Percentiles rank a stretch among this genome's conserved stretches.
Conservation (phyloP, 2,113 vertebrate genomes). For the Misgurnus mizolepis region DNA sequence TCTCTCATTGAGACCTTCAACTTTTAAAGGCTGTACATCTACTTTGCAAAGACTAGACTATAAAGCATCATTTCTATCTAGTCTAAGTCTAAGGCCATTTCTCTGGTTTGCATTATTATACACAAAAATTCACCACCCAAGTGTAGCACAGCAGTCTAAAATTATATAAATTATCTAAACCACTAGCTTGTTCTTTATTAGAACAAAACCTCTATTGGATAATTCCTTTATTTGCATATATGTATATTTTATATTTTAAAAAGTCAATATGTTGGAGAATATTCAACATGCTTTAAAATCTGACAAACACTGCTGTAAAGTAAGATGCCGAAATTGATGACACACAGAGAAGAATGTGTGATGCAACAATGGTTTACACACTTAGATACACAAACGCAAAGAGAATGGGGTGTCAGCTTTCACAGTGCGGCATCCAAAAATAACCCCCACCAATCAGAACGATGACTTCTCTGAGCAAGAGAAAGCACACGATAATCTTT, state of each 20-base stretch:
- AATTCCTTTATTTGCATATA: background rate
- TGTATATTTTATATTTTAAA: background rate
- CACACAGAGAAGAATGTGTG: constrained; percentile 39
- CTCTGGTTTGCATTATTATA: background rate
- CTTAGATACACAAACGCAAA: constrained; percentile 47
- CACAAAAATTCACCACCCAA: background rate
- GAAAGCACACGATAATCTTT: constrained; percentile 72
- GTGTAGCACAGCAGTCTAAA: background rate
- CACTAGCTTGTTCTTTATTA: too few species aligned
- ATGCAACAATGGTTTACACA: constrained; percentile 53
- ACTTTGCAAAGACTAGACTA: background rate
- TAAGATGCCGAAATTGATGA: background rate
- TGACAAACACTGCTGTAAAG: background rate
- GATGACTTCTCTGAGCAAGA: constrained; percentile 69
- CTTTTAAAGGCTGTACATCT: constrained; percentile 10
- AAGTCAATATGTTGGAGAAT: background rate
- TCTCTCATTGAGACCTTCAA: background rate
- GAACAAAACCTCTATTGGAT: too few species aligned
- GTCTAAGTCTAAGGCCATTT: background rate
- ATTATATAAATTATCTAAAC: too few species aligned
- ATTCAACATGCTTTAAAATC: background rate
- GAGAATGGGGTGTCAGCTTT: constrained; percentile 75
- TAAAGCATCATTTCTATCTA: background rate
- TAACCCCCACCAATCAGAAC: constrained; percentile 68
- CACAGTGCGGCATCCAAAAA: constrained; percentile 70